Evolutionary conservation across 1,140 invertebrate species (phyloP), one percentile per base, ranked within the genome.

Genomic region (Solen grandis): DNA sequence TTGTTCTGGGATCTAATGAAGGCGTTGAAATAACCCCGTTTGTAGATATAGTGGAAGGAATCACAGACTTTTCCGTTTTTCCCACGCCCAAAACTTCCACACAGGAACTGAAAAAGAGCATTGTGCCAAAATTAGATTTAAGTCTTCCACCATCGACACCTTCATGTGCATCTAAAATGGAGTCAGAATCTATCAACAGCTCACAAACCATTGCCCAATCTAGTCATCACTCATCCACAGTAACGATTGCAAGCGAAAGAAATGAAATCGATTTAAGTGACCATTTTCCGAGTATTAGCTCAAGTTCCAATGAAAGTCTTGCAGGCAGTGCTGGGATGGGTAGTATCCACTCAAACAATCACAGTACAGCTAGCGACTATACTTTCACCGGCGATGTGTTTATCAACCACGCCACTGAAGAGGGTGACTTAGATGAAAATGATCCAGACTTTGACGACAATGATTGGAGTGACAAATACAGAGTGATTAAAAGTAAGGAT

Each of bases 41-140:
- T 59, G 75, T 38, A 27, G n/a, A 69, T 59, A 41, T 78, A 1
- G 54, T 66, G 13, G 75, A 78, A n/a, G 75, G 57, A 59, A 35
- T 78, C 14, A 78, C 75, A 35, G 75, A 78, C 60, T 78, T 78
- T 29, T 78, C 75, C n/a, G 22, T 78, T 13, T n/a, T 31, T 19
- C 31, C 46, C 2, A 31, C 22, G 22, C 14, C 29, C 55, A 57
- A 10, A 22, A 25, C 19, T 4, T 46, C 41, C 8, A 8, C 8
- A 10, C 41, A 19, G 41, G 41, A 46, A 46, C 41, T 46, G 8
- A 19, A 8, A 8, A 46, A 8, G 8, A 46, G 41, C 8, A 46
- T 46, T 10, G 19, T 8, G 8, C 41, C 41, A 46, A 19, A 19
- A 46, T 10, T 19, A 10, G 8, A 46, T 19, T 10, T 10, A 19